These are phyloP conservation scores for Osmoderma eremita DNA, from an alignment of 2,888 invertebrate genomes.

Conservation along the genomic window DNA sequence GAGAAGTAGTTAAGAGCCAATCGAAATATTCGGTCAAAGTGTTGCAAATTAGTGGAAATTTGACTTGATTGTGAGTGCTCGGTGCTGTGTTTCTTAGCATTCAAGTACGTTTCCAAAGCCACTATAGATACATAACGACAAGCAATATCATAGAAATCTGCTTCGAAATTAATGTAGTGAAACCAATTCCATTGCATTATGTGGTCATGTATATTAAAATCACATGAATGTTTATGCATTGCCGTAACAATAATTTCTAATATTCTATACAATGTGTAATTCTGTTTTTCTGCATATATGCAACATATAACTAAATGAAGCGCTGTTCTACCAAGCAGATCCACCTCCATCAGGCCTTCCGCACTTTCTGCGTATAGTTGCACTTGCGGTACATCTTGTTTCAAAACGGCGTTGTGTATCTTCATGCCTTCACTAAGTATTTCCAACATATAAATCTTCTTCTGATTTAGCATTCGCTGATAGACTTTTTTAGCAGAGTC, in stretches of 20 bases:
- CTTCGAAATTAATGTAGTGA: neutral
- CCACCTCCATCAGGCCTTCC: neutral
- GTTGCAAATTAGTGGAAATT: too few relatives aligned
- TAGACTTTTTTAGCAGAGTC: neutral
- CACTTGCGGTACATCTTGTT: neutral
- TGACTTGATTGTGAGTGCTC: too few relatives aligned
- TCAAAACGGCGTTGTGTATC: neutral
- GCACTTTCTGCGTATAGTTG: too few relatives aligned
- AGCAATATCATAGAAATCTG: too few relatives aligned
- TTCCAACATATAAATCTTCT: neutral
- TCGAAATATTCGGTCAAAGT: too few relatives aligned
- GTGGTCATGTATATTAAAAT: neutral
- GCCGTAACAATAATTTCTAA: neutral
- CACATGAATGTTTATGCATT: neutral
- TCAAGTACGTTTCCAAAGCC: neutral
- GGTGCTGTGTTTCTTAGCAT: neutral
- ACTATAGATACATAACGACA: neutral
- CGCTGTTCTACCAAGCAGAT: constrained; percentile 1
- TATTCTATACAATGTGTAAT: too few relatives aligned
- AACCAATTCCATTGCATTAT: constrained; percentile 4
- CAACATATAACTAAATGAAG: neutral
- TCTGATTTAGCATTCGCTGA: neutral
- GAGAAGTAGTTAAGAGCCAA: too few relatives aligned
- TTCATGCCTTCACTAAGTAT: neutral
- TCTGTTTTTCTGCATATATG: neutral